phyloP scores from a whole-genome alignment of 2,888 invertebrate genomes.

The Pristionchus japonicus region DNA sequence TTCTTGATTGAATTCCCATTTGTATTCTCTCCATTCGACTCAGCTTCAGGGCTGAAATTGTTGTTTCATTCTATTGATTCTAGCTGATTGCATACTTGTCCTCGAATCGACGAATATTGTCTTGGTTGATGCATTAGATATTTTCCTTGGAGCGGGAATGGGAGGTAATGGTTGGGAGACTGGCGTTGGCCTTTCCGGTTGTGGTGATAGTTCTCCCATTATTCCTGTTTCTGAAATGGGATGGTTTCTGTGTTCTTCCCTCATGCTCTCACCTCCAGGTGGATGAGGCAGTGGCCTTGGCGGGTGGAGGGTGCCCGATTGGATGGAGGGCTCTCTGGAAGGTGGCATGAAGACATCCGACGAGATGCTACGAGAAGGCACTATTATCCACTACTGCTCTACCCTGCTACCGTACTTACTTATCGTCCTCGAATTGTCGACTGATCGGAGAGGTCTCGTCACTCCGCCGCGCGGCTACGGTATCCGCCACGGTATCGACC shows the following conservation, averaged over 20 bases:
- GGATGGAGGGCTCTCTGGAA: conserved; percentile 22
- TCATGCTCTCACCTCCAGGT: not conserved
- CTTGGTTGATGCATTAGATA: not conserved
- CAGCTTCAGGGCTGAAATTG: not conserved
- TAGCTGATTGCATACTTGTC: not conserved
- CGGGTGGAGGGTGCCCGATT: not conserved
- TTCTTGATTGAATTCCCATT: conserved; percentile 2
- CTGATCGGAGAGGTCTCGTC: not conserved
- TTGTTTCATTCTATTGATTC: not conserved
- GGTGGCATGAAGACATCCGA: conserved; percentile 42
- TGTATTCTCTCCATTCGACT: conserved; percentile 44
- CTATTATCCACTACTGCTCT: conserved; percentile 1
- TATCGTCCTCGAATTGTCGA: not conserved
- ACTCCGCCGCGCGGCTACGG: not conserved
- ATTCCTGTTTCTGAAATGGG: conserved; percentile 25
- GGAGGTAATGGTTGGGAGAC: not conserved
- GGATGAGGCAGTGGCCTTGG: not conserved
- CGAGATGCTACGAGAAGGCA: not conserved
- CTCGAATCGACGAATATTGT: conserved; percentile 24
- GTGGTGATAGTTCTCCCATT: conserved; percentile 22
- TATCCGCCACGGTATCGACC: too few relatives aligned
- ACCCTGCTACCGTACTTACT: not conserved
- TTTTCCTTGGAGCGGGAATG: not conserved
- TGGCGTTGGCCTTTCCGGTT: not conserved
- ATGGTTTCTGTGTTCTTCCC: too few relatives aligned